Conservation (phyloP, 2,797 vertebrate genomes). For the Spinibarbus caldwelli region DNA sequence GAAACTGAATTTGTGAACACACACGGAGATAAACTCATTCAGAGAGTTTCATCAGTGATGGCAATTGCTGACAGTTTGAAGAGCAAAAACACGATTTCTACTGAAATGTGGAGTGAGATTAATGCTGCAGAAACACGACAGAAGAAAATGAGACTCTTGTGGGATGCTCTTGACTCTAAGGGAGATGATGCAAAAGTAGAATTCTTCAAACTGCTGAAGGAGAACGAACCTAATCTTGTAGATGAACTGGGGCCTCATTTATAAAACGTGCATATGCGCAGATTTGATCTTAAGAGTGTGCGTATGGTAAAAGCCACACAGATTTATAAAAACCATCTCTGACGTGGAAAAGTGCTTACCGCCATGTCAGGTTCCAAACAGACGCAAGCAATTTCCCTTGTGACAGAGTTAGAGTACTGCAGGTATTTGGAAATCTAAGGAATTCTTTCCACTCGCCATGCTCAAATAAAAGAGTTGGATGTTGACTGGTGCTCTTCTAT, state of each 20-base stretch:
- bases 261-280: background rate
- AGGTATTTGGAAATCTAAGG: too few species aligned
- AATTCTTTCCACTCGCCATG: too few species aligned
- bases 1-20: constrained; percentile 26
- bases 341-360: too few species aligned
- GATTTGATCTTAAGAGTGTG: background rate
- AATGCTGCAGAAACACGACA: background rate
- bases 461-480: too few species aligned
- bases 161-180: background rate
- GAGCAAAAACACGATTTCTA: background rate
- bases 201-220: constrained; percentile 28
- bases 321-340: background rate
- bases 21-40: background rate
- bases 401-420: too few species aligned
- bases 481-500: too few species aligned
- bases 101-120: background rate
- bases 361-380: too few species aligned
- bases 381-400: too few species aligned
- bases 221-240: background rate
- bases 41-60: background rate
- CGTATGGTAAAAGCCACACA: background rate
- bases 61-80: constrained; percentile 18
- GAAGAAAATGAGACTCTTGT: constrained; percentile 3
- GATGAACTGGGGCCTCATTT: background rate
- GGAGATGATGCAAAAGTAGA: constrained; percentile 26